phyloP scores from a whole-genome alignment of 2,888 invertebrate genomes.

The Eupithecia tripunctaria region DNA sequence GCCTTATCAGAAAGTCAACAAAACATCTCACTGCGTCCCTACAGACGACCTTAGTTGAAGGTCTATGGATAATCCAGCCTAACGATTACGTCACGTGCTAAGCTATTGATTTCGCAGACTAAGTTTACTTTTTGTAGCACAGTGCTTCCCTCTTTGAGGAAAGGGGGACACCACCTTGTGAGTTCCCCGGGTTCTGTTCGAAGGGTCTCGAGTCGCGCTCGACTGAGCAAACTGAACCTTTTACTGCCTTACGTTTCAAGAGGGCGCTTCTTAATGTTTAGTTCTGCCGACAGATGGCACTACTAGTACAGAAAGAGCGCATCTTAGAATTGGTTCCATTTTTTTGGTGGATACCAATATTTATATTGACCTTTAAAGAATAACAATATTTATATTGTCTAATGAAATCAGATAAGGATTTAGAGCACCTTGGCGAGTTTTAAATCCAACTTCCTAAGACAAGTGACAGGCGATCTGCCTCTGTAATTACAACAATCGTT shows the following conservation, averaged over 20 bases:
- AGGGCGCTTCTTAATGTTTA: slow-evolving; percentile 23
- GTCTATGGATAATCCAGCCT: slow-evolving; percentile 19
- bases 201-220: slow-evolving; percentile 10
- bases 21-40: slow-evolving; percentile 29
- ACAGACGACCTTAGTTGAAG: slow-evolving; percentile 36
- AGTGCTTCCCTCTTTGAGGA: slow-evolving; percentile 41
- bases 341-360: not conserved
- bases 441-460: too few species aligned
- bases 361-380: not conserved
- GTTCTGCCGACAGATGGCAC: slow-evolving; percentile 36
- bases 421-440: not conserved
- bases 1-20: slow-evolving; percentile 27
- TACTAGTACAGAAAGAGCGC: slow-evolving; percentile 25
- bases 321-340: not conserved
- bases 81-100: slow-evolving; percentile 10
- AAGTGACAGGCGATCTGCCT: too few species aligned
- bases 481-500: too few species aligned
- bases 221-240: not conserved
- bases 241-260: slow-evolving; percentile 11
- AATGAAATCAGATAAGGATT: not conserved
- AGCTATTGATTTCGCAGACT: slow-evolving; percentile 41
- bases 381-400: not conserved
- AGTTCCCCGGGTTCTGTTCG: not conserved
- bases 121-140: slow-evolving; percentile 18
- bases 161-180: slow-evolving; percentile 33